phyloP scores from a whole-genome alignment of 37 sponge, comb jelly and placozoan genomes.

The Theonella swinhoei region DNA sequence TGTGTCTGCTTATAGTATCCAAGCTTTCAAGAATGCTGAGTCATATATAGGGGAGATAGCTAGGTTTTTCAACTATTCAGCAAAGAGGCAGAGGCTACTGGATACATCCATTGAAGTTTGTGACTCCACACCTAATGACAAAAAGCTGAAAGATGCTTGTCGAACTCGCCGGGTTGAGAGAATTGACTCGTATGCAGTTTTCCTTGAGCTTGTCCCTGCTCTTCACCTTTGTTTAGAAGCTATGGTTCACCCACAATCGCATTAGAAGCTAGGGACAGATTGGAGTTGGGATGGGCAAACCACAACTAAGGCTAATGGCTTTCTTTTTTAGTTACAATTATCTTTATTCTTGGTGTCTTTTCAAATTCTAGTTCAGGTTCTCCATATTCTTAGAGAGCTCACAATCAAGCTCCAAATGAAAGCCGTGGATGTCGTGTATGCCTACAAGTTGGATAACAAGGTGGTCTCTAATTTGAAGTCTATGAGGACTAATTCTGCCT shows the following conservation, averaged over 20 bases:
- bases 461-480: constrained; percentile 16
- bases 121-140: constrained; percentile 3
- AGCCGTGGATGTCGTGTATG: constrained; percentile 59
- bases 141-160: constrained; percentile 66
- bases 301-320: constrained; percentile 61
- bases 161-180: constrained; percentile 61
- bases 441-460: constrained; percentile 37
- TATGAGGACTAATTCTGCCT: constrained; percentile 30
- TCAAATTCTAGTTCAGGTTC: constrained; percentile 55
- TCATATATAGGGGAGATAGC: constrained; percentile 46
- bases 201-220: constrained; percentile 60
- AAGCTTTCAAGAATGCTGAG: constrained; percentile 51
- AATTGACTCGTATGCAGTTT: constrained; percentile 49
- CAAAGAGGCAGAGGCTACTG: constrained; percentile 50
- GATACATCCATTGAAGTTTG: constrained; percentile 37
- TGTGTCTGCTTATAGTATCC: constrained; percentile 52
- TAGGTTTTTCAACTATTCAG: no score
- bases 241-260: constrained; percentile 45
- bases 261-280: constrained; percentile 33
- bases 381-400: constrained; percentile 40
- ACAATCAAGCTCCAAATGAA: constrained; percentile 64
- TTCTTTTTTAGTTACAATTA: constrained; percentile 47
- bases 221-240: constrained; percentile 34
- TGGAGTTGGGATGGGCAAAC: constrained; percentile 77
- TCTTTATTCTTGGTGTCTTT: no score